Conservation (phyloP, 2,113 vertebrate species). For the Neodontobutis hainanensis region DNA sequence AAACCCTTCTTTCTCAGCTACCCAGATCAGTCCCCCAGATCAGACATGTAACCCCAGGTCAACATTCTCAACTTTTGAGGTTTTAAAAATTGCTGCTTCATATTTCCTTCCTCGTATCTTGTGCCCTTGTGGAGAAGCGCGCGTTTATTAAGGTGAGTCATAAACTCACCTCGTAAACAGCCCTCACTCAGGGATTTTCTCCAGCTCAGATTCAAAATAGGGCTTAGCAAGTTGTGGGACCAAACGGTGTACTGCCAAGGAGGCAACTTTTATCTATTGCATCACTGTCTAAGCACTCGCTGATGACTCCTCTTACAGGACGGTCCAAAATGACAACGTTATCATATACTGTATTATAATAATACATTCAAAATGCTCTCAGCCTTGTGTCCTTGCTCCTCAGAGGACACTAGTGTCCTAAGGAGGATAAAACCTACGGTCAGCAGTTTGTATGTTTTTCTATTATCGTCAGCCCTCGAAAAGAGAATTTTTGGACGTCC, state of each 20-base stretch:
- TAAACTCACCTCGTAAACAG: slow-evolving; percentile 58
- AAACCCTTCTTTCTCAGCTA: slow-evolving; percentile 32
- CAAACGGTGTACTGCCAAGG: slow-evolving; percentile 39
- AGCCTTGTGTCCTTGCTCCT: slow-evolving; percentile 24
- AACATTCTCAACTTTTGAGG: background rate
- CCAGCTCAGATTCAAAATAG: slow-evolving; percentile 30
- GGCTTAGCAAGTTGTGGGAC: slow-evolving; percentile 38
- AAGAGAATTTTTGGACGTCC: slow-evolving; percentile 34
- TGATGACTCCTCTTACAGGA: slow-evolving; percentile 36
- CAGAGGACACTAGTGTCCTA: slow-evolving; percentile 1
- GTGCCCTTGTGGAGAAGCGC: slow-evolving; percentile 44
- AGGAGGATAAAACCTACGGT: slow-evolving; percentile 52
- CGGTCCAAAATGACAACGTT: slow-evolving; percentile 43
- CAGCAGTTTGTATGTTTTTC: slow-evolving; percentile 57
- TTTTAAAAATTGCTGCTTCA: slow-evolving; percentile 41
- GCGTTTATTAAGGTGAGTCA: slow-evolving; percentile 68
- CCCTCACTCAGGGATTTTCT: slow-evolving; percentile 62
- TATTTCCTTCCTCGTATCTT: slow-evolving; percentile 21
- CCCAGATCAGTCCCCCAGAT: slow-evolving; percentile 39
- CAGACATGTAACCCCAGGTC: slow-evolving; percentile 14
- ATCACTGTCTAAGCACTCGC: slow-evolving; percentile 26
- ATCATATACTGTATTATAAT: slow-evolving; percentile 36
- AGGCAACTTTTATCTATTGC: slow-evolving; percentile 50
- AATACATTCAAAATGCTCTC: slow-evolving; percentile 12
- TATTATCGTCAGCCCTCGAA: slow-evolving; percentile 37